phyloP scores from a whole-genome alignment of 1,140 invertebrate genomes.

The Asbolus verrucosus region DNA sequence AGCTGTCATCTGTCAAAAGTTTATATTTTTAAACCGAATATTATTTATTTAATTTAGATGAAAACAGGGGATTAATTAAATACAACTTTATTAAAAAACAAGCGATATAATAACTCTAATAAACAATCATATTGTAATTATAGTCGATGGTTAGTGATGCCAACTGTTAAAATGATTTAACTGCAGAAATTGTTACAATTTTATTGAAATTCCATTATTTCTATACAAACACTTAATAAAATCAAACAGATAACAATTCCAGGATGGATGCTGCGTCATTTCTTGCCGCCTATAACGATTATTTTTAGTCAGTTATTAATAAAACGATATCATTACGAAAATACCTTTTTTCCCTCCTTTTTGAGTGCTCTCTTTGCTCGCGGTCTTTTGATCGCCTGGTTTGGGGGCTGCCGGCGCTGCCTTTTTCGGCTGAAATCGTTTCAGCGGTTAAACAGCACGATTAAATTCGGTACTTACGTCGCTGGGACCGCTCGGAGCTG shows the following conservation, averaged over 20 bases:
- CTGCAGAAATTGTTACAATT: neutral
- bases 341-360: slow-evolving; percentile 31
- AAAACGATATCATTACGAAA: neutral
- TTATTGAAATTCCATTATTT: too few relatives aligned
- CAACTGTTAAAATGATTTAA: neutral
- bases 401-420: neutral
- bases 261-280: neutral
- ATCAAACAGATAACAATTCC: too few relatives aligned
- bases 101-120: too few relatives aligned
- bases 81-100: neutral
- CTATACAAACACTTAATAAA: too few relatives aligned
- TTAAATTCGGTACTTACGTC: slow-evolving; percentile 8
- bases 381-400: slow-evolving; percentile 1
- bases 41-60: too few relatives aligned
- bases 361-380: slow-evolving; percentile 19
- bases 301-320: neutral
- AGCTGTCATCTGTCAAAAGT: neutral
- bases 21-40: too few relatives aligned
- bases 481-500: neutral
- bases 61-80: neutral
- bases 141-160: too few relatives aligned
- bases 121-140: too few relatives aligned
- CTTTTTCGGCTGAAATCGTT: slow-evolving; percentile 18
- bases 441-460: neutral
- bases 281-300: slow-evolving; percentile 10